These are phyloP conservation scores for Dynastes grantii DNA, from an alignment of 2,888 invertebrate species.

Conservation along the genomic window DNA sequence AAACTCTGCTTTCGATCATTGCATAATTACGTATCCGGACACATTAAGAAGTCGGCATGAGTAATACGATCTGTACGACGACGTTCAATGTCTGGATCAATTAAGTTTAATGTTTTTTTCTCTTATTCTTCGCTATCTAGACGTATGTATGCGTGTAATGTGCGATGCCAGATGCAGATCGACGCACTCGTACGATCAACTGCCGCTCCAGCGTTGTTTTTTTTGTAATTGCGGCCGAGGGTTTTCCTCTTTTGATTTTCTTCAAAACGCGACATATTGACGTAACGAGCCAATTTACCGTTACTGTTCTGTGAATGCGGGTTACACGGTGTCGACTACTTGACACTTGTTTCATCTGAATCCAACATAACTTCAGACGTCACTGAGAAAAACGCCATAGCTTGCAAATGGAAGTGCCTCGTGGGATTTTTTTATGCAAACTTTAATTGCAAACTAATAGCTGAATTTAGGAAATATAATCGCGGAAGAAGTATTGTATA, in stretches of 20 bases:
- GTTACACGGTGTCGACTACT: constrained; percentile 7
- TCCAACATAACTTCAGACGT: constrained; percentile 10
- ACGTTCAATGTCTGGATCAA: constrained; percentile 2
- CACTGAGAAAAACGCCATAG: not conserved
- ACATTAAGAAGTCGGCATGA: not conserved
- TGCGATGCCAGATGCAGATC: constrained; percentile 32
- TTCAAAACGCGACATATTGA: constrained; percentile 22
- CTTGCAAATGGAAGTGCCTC: not conserved
- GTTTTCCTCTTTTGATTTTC: constrained; percentile 28
- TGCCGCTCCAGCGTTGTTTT: not conserved
- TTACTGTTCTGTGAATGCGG: constrained; percentile 30
- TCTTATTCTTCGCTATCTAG: not conserved
- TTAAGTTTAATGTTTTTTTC: constrained; percentile 22
- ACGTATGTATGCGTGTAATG: not conserved
- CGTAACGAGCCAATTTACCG: constrained; percentile 23
- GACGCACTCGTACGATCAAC: not conserved
- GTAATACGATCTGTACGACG: constrained; percentile 25
- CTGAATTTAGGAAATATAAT: no score
- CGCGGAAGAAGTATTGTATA: no score
- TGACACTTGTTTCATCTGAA: not conserved
- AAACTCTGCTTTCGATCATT: not conserved
- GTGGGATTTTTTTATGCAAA: not conserved
- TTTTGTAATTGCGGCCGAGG: constrained; percentile 37
- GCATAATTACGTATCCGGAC: constrained; percentile 8
- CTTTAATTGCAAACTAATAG: no score